phyloP scores from a whole-genome alignment of 2,888 invertebrate genomes.

The Hirudinaria manillensis region DNA sequence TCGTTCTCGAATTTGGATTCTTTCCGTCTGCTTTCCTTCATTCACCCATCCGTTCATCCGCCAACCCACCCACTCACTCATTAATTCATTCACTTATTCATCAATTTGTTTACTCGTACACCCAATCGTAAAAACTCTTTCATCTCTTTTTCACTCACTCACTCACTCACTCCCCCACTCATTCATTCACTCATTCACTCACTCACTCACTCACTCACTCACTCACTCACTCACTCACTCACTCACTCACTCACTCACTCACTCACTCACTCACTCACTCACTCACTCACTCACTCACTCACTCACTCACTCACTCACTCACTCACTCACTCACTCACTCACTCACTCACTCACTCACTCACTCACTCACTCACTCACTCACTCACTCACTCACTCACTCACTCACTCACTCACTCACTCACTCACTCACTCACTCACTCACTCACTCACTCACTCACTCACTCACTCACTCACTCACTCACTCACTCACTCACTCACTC shows the following conservation, averaged over 20 bases:
- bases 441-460: slow-evolving; percentile 9
- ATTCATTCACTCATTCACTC: slow-evolving; percentile 2
- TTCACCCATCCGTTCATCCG: not conserved
- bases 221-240: slow-evolving; percentile 8
- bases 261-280: slow-evolving; percentile 2
- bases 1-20: not conserved
- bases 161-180: slow-evolving; percentile 8
- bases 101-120: too few relatives aligned
- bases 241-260: slow-evolving; percentile 11
- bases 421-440: slow-evolving; percentile 10
- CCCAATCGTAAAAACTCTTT: too few relatives aligned
- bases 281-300: not conserved
- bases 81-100: too few relatives aligned
- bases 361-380: not conserved
- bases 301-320: not conserved
- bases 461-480: slow-evolving; percentile 9
- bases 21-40: not conserved
- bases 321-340: not conserved
- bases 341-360: not conserved
- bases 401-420: slow-evolving; percentile 15
- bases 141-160: slow-evolving; percentile 8
- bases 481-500: slow-evolving; percentile 8
- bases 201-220: slow-evolving; percentile 9
- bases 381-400: slow-evolving; percentile 16
- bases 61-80: not conserved